Conservation (phyloP, 2,888 invertebrate genomes). For the Neoascia interrupta region DNA sequence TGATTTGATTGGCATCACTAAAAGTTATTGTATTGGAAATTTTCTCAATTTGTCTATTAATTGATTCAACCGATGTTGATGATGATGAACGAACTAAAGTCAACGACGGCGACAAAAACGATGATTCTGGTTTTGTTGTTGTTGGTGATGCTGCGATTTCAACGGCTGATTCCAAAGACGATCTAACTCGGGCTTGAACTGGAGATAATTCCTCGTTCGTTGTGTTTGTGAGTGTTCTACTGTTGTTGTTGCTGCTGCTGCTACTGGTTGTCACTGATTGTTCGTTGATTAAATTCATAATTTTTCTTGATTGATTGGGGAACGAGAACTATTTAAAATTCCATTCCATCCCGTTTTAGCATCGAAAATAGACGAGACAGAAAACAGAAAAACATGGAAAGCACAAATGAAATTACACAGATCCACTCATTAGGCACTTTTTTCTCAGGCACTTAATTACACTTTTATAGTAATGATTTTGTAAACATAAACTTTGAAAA, state of each 20-base stretch:
- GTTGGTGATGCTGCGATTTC: conserved; percentile 1
- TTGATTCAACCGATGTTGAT: conserved; percentile 54
- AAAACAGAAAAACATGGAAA: not conserved
- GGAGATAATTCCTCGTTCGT: conserved; percentile 46
- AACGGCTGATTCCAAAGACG: conserved; percentile 36
- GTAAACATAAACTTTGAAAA: no score
- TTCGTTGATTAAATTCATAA: conserved; percentile 69
- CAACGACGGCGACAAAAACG: not conserved
- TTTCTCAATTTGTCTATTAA: conserved; percentile 65
- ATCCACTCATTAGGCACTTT: conserved; percentile 19
- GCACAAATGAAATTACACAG: conserved; percentile 1
- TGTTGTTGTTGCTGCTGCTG: conserved; percentile 35
- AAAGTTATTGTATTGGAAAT: conserved; percentile 62
- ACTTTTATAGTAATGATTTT: no score
- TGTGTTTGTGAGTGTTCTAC: conserved; percentile 11
- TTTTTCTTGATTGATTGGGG: conserved; percentile 55
- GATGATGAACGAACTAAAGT: conserved; percentile 35
- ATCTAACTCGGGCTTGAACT: conserved; percentile 39
- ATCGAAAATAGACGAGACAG: not conserved
- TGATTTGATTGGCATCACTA: conserved; percentile 63
- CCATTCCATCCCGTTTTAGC: conserved; percentile 16
- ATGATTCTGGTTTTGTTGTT: not conserved
- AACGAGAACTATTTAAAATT: conserved; percentile 36
- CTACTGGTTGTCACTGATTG: conserved; percentile 64
- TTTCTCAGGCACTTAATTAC: not conserved